Percentiles rank a stretch among this genome's conserved stretches.
These are phyloP conservation scores for Sardina pilchardus DNA, from an alignment of 2,113 vertebrate species.

Conservation along the genomic window DNA sequence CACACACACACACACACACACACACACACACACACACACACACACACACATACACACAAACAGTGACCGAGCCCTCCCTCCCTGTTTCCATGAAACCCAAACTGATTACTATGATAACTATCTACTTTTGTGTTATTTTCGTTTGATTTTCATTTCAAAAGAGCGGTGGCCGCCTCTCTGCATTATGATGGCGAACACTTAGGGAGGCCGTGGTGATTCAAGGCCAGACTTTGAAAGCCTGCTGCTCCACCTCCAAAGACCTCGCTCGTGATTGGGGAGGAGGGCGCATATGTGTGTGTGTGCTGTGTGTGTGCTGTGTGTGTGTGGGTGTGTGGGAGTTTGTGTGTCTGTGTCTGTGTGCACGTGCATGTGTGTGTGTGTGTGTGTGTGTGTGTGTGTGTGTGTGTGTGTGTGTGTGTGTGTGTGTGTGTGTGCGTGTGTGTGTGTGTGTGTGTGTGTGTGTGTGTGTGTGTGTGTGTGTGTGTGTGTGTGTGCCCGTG, in stretches of 20 bases:
- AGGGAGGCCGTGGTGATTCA: not conserved
- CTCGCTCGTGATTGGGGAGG: not conserved
- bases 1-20: too few species aligned
- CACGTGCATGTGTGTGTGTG: not conserved
- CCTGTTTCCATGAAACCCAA: not conserved
- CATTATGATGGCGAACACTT: constrained; percentile 6
- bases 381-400: not conserved
- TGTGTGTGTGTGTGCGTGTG: not conserved
- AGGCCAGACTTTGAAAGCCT: not conserved
- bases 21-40: too few species aligned
- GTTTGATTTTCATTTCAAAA: constrained; percentile 1
- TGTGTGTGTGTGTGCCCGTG: not conserved
- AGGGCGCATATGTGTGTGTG: not conserved
- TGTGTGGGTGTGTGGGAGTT: not conserved
- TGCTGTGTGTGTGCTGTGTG: not conserved
- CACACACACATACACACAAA: too few species aligned
- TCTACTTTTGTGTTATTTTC: not conserved
- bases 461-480: not conserved
- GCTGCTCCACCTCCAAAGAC: not conserved
- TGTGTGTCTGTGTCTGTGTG: not conserved
- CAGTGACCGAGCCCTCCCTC: not conserved
- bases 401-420: not conserved
- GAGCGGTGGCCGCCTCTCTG: not conserved
- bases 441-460: not conserved
- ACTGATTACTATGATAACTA: constrained; percentile 7